phyloP scores from a whole-genome alignment of 2,888 invertebrate genomes.

The Orthosia gothica region DNA sequence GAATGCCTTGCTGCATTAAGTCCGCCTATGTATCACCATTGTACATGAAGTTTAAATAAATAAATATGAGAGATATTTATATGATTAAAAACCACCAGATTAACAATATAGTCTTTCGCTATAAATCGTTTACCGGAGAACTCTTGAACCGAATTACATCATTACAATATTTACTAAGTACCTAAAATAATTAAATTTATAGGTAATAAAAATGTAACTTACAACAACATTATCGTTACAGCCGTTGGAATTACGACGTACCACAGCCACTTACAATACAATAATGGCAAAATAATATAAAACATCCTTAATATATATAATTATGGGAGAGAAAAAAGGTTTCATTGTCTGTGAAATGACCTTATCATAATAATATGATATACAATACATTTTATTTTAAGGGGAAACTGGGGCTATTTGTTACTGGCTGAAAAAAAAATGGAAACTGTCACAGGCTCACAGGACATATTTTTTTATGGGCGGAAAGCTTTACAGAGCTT shows the following conservation, averaged over 20 bases:
- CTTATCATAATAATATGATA: background rate
- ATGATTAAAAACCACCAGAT: no score
- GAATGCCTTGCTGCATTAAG: no score
- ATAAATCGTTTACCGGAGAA: no score
- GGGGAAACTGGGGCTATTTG: conserved; percentile 3
- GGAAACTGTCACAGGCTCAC: background rate
- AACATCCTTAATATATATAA: conserved; percentile 37
- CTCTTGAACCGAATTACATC: no score
- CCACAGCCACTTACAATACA: conserved; percentile 10
- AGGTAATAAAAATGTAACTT: background rate
- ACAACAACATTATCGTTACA: conserved; percentile 5
- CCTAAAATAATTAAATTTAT: background rate
- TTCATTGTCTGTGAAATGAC: conserved; percentile 1
- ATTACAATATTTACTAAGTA: no score
- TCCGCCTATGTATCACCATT: no score
- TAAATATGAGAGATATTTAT: no score
- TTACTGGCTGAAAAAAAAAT: background rate
- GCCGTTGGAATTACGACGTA: background rate
- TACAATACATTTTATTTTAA: background rate
- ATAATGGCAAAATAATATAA: conserved; percentile 18
- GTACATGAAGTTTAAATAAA: no score
- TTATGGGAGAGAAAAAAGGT: background rate
- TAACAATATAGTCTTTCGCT: no score
- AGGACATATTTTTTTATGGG: no score
- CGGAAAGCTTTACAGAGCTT: background rate